phyloP scores from a whole-genome alignment of 1,140 invertebrate species.

The Adelges cooleyi region DNA sequence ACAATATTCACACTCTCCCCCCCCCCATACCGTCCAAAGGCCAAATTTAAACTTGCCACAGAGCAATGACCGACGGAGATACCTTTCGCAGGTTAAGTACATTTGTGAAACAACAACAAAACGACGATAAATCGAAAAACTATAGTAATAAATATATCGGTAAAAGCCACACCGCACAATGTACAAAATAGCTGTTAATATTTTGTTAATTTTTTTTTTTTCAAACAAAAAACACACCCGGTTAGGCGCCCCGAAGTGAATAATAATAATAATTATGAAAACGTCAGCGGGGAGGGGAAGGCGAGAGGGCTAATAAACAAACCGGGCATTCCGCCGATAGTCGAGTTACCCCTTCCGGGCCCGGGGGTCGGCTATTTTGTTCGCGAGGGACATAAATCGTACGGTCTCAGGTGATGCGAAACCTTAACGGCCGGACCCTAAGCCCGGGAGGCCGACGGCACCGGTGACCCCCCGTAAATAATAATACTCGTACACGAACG shows the following conservation, averaged over 20 bases:
- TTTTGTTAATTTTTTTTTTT: no score
- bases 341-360: background rate
- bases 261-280: slow-evolving; percentile 16
- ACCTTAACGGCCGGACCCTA: slow-evolving; percentile 22
- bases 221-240: background rate
- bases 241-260: background rate
- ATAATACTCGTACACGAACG: background rate
- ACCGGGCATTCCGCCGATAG: background rate
- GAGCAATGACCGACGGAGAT: no score
- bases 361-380: background rate
- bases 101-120: no score
- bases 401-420: slow-evolving; percentile 22
- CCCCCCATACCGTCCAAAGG: no score
- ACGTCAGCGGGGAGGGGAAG: background rate
- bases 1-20: background rate
- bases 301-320: slow-evolving; percentile 7
- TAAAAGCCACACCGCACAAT: no score
- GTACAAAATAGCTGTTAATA: no score
- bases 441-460: slow-evolving; percentile 8
- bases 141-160: no score
- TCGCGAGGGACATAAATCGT: slow-evolving; percentile 4
- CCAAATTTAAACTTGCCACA: no score
- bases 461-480: slow-evolving; percentile 2
- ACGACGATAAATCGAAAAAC: no score
- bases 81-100: no score